These are phyloP conservation scores for Apoderus coryli DNA, from an alignment of 2,888 invertebrate genomes.

Conservation along the genomic window DNA sequence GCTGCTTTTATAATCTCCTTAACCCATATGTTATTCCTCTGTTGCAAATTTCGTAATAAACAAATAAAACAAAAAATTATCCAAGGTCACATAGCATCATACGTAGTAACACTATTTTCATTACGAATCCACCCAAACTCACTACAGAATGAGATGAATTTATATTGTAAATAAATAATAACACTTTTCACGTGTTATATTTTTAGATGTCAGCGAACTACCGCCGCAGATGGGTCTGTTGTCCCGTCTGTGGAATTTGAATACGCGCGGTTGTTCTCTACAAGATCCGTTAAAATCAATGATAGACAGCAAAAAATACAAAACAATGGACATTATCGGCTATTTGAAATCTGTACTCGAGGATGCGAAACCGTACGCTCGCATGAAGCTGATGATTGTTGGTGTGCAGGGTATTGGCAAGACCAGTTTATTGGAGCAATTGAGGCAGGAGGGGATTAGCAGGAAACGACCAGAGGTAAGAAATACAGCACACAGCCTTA, in stretches of 20 bases:
- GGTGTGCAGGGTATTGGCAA: constrained; percentile 80
- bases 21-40: too few relatives aligned
- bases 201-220: constrained; percentile 63
- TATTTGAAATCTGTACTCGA: constrained; percentile 81
- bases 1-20: too few relatives aligned
- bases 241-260: constrained; percentile 91
- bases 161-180: too few relatives aligned
- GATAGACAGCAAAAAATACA: constrained; percentile 84
- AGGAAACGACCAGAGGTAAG: constrained; percentile 51
- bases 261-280: constrained; percentile 76
- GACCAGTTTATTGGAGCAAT: constrained; percentile 78
- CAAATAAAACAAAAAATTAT: too few relatives aligned
- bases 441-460: constrained; percentile 73
- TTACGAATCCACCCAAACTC: too few relatives aligned
- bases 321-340: constrained; percentile 88
- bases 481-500: too few relatives aligned
- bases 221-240: constrained; percentile 93
- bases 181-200: constrained; percentile 14
- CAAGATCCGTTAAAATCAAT: constrained; percentile 81
- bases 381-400: constrained; percentile 94
- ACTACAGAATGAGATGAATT: too few relatives aligned
- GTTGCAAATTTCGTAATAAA: too few relatives aligned
- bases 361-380: constrained; percentile 83
- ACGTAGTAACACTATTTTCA: too few relatives aligned
- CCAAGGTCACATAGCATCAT: too few relatives aligned